These are phyloP conservation scores for Cloeon dipterum DNA, from an alignment of 2,888 invertebrate genomes.

Conservation along the genomic window DNA sequence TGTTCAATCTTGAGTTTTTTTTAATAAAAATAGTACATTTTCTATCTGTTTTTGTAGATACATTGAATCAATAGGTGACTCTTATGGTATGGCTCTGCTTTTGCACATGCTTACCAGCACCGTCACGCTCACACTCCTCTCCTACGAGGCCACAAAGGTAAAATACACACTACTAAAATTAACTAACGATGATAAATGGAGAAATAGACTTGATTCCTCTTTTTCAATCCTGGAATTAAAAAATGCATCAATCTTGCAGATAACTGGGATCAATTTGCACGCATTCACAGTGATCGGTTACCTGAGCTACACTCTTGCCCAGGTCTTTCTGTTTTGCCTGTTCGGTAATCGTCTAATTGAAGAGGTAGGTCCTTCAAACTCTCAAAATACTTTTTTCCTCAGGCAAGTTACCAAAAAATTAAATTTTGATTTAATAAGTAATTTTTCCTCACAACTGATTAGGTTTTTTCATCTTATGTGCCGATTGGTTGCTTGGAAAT, in stretches of 20 bases:
- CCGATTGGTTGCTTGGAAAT: too few relatives aligned
- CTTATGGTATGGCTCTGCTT: constrained; percentile 60
- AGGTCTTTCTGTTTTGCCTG: constrained; percentile 71
- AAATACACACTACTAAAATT: not conserved
- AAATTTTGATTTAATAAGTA: too few relatives aligned
- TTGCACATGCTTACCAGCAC: constrained; percentile 71
- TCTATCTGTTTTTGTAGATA: constrained; percentile 39
- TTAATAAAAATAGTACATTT: too few relatives aligned
- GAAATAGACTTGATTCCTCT: not conserved
- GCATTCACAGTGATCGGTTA: constrained; percentile 60
- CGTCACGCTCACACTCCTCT: constrained; percentile 56
- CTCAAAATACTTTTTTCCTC: too few relatives aligned
- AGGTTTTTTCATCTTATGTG: too few relatives aligned
- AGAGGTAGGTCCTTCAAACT: constrained; percentile 54
- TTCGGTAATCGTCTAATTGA: constrained; percentile 70
- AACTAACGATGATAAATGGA: not conserved
- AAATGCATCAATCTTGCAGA: constrained; percentile 23
- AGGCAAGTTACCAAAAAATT: too few relatives aligned
- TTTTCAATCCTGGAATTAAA: not conserved
- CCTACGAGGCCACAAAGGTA: constrained; percentile 72
- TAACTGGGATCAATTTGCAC: constrained; percentile 51
- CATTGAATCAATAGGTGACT: constrained; percentile 58
- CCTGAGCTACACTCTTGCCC: constrained; percentile 52
- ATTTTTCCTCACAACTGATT: too few relatives aligned
- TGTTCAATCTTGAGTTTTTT: too few relatives aligned